phyloP scores from a whole-genome alignment of 2,113 vertebrate genomes.

The Phaethornis superciliosus region DNA sequence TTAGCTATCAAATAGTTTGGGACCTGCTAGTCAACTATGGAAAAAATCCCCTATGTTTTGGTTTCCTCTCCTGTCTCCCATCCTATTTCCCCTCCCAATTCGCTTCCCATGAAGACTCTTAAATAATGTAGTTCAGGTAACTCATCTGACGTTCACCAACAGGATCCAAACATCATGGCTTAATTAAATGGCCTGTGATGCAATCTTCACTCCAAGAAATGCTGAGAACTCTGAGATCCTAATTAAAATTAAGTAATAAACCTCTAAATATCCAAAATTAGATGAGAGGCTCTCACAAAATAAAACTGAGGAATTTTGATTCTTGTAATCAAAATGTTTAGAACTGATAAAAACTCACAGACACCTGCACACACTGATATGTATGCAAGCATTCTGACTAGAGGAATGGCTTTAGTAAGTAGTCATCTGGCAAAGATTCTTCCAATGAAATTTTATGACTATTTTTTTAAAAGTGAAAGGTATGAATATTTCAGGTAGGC shows the following conservation, averaged over 20 bases:
- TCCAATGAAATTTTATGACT: not conserved
- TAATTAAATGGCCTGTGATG: not conserved
- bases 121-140: not conserved
- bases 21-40: not conserved
- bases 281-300: rapidly evolving
- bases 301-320: not conserved
- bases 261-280: not conserved
- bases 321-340: not conserved
- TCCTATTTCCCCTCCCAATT: not conserved
- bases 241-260: not conserved
- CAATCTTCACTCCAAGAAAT: not conserved
- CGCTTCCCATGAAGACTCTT: not conserved
- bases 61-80: no score
- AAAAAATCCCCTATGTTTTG: not conserved
- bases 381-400: not conserved
- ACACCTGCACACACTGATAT: not conserved
- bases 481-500: slow-evolving; percentile 26
- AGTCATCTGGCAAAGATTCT: not conserved
- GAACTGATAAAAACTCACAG: not conserved
- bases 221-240: not conserved
- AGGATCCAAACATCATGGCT: not conserved
- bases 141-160: not conserved
- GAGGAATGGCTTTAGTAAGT: not conserved
- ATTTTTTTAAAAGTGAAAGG: not conserved
- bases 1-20: not conserved